These are phyloP conservation scores for Drosophila kokeensis DNA, from an alignment of 2,888 invertebrate species.

Conservation along the genomic window DNA sequence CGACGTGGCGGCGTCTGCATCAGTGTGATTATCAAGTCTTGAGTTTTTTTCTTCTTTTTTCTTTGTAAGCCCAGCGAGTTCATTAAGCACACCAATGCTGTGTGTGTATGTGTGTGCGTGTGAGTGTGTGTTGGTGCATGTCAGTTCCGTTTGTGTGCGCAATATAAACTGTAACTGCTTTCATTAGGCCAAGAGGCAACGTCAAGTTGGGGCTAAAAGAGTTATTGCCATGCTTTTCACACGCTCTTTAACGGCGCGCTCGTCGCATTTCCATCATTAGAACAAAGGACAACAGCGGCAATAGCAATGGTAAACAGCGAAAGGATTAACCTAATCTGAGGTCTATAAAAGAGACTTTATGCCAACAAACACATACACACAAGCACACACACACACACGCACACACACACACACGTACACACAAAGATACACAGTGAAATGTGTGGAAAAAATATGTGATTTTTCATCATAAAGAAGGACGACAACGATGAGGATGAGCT, in stretches of 20 bases:
- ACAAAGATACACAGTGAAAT: constrained; percentile 38
- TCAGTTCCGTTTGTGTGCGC: constrained; percentile 20
- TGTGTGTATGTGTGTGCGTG: constrained; percentile 11
- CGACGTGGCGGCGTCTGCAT: constrained; percentile 8
- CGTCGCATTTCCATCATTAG: constrained; percentile 66
- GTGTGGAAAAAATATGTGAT: constrained; percentile 63
- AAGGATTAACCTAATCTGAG: constrained; percentile 77
- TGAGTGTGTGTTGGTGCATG: constrained; percentile 14
- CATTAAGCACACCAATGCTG: constrained; percentile 43
- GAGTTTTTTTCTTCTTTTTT: constrained; percentile 20
- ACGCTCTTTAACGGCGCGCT: constrained; percentile 64
- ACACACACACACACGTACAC: constrained; percentile 5
- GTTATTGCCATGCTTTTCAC: constrained; percentile 75
- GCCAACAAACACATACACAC: constrained; percentile 6
- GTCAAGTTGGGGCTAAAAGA: constrained; percentile 46
- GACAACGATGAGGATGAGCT: constrained; percentile 20
- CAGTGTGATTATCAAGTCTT: constrained; percentile 58
- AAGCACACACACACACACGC: constrained; percentile 9
- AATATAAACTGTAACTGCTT: constrained; percentile 72
- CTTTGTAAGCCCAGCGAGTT: constrained; percentile 37
- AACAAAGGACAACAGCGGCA: constrained; percentile 63
- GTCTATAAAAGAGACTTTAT: constrained; percentile 78
- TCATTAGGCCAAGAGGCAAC: constrained; percentile 68
- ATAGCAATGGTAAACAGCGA: constrained; percentile 71
- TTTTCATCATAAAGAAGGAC: constrained; percentile 71